Conservation (phyloP, 2,797 vertebrate genomes). For the Thunnus albacares region DNA sequence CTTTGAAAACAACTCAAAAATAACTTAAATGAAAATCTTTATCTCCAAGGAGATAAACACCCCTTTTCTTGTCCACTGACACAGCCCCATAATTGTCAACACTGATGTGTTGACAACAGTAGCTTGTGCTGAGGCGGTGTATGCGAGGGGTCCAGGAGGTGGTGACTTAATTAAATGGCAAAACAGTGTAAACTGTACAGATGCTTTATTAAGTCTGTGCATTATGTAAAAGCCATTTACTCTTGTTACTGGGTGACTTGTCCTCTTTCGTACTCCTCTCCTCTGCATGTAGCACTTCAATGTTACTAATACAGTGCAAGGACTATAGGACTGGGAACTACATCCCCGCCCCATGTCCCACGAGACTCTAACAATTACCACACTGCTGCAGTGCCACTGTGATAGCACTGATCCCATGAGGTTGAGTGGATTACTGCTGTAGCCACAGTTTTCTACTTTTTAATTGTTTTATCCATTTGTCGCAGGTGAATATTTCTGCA, state of each 20-base stretch:
- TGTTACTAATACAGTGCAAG: slow-evolving; percentile 21
- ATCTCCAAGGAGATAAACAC: slow-evolving; percentile 35
- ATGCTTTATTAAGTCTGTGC: background rate
- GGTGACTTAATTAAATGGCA: slow-evolving; percentile 1
- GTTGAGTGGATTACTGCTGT: slow-evolving; percentile 31
- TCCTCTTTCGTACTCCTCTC: background rate
- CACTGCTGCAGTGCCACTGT: slow-evolving; percentile 38
- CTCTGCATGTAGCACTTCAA: slow-evolving; percentile 1
- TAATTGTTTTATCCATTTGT: slow-evolving; percentile 47
- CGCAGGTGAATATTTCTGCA: slow-evolving; percentile 41
- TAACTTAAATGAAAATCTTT: slow-evolving; percentile 40
- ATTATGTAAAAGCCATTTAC: background rate
- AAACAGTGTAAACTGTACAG: background rate
- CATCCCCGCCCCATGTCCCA: slow-evolving; percentile 25
- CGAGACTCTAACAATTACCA: slow-evolving; percentile 42
- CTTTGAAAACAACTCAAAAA: slow-evolving; percentile 46
- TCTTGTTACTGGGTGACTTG: background rate
- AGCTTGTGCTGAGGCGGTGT: background rate
- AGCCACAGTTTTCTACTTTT: slow-evolving; percentile 46
- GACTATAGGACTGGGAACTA: background rate
- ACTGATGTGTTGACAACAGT: slow-evolving; percentile 27
- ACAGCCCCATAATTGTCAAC: slow-evolving; percentile 12
- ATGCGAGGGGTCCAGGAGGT: slow-evolving; percentile 11
- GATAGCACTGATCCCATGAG: slow-evolving; percentile 42
- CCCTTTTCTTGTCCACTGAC: slow-evolving; percentile 6